Conservation (phyloP, 1,140 invertebrate species). For the fruit fly (Drosophila melanogaster) region DNA sequence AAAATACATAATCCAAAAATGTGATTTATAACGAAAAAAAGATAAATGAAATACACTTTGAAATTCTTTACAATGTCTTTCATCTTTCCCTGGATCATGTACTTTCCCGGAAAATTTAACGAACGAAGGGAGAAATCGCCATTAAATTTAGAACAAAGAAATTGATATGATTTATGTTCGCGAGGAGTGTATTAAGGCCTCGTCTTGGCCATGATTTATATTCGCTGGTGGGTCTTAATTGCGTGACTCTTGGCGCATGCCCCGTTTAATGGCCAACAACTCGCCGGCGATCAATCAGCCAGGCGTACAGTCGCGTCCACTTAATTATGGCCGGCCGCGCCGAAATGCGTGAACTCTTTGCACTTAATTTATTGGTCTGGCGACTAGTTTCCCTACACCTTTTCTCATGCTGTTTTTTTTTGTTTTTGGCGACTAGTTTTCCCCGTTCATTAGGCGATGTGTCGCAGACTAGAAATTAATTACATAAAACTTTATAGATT, state of each 20-base stretch:
- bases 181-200: conserved; percentile 35
- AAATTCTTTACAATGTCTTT: not conserved
- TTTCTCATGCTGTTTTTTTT: not conserved
- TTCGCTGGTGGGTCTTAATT: conserved; percentile 55
- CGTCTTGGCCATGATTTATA: conserved; percentile 38
- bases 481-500: conserved; percentile 67
- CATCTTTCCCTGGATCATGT: not conserved
- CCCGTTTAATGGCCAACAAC: conserved; percentile 74
- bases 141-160: conserved; percentile 52
- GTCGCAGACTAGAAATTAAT: conserved; percentile 36
- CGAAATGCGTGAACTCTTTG: conserved; percentile 46
- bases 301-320: conserved; percentile 33
- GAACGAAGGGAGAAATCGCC: not conserved
- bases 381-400: conserved; percentile 48
- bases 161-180: conserved; percentile 37
- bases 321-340: conserved; percentile 36
- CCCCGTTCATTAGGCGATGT: conserved; percentile 43
- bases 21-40: not conserved
- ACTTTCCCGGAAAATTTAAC: conserved; percentile 4
- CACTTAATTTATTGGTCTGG: conserved; percentile 60
- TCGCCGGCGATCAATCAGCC: conserved; percentile 71
- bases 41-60: conserved; percentile 2
- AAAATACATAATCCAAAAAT: not conserved
- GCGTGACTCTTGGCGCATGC: conserved; percentile 64
- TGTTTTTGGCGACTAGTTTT: not conserved